phyloP scores from a whole-genome alignment of 2,888 invertebrate species.

The Suillia variegata region DNA sequence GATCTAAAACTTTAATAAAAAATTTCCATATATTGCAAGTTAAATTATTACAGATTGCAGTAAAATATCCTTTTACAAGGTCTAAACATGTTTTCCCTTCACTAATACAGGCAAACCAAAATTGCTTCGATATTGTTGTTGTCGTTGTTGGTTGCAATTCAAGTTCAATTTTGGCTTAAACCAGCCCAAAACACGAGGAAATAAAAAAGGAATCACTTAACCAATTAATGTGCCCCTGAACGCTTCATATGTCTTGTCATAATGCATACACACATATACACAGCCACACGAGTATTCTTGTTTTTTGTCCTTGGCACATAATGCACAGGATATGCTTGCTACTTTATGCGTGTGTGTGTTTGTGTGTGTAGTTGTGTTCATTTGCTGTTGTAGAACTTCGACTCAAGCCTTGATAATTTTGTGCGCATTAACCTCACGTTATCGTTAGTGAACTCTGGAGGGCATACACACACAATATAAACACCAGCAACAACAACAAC shows the following conservation, averaged over 20 bases:
- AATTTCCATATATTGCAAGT: too few relatives aligned
- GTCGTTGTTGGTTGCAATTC: too few relatives aligned
- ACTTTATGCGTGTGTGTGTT: neutral
- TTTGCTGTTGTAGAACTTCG: neutral
- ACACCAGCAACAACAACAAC: neutral
- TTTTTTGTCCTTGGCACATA: slow-evolving; percentile 4
- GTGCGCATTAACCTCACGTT: slow-evolving; percentile 1
- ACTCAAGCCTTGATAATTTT: neutral
- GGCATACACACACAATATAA: neutral
- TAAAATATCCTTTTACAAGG: too few relatives aligned
- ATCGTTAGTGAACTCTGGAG: neutral
- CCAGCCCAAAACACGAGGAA: neutral
- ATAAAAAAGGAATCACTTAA: neutral
- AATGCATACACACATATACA: too few relatives aligned
- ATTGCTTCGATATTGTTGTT: too few relatives aligned
- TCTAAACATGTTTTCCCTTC: too few relatives aligned
- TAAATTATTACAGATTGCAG: too few relatives aligned
- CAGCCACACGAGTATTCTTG: too few relatives aligned
- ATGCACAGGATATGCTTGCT: neutral
- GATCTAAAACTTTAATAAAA: too few relatives aligned
- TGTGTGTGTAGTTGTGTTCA: neutral
- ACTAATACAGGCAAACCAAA: too few relatives aligned
- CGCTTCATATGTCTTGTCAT: slow-evolving; percentile 43
- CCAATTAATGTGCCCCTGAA: neutral
- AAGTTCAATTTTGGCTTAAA: neutral